Percentiles rank a stretch among this genome's conserved stretches.
Conservation (phyloP, 2,113 vertebrate genomes). For the Perca flavescens region DNA sequence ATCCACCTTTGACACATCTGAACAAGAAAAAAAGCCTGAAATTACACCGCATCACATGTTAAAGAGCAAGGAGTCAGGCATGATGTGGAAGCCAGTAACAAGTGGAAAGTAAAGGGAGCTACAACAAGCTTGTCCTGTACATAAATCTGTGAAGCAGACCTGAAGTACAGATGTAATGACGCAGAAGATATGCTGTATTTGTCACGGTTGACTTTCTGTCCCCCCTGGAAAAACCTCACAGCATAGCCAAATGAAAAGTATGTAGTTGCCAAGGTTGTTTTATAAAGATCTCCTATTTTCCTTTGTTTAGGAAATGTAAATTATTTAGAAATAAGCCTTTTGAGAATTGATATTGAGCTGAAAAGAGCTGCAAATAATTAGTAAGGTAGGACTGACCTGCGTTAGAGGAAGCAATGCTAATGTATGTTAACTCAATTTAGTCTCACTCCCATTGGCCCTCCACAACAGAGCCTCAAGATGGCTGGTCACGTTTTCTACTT, state of each 20-base stretch:
- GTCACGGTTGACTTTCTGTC: constrained; percentile 60
- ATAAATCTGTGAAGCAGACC: constrained; percentile 69
- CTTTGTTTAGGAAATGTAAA: constrained; percentile 22
- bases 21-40: constrained; percentile 30
- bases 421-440: constrained; percentile 73
- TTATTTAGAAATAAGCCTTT: constrained; percentile 29
- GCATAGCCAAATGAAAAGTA: constrained; percentile 17
- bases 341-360: constrained; percentile 40
- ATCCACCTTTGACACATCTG: constrained; percentile 12
- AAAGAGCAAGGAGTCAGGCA: constrained; percentile 39
- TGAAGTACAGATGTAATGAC: constrained; percentile 70
- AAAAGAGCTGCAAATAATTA: constrained; percentile 52
- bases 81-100: constrained; percentile 32
- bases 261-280: constrained; percentile 30
- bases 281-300: constrained; percentile 11
- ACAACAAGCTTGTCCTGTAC: constrained; percentile 43
- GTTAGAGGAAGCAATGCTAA: constrained; percentile 61
- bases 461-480: constrained; percentile 60
- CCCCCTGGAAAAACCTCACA: constrained; percentile 11
- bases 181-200: constrained; percentile 57
- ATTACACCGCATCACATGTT: constrained; percentile 54
- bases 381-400: constrained; percentile 37
- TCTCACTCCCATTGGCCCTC: constrained; percentile 44
- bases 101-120: constrained; percentile 32
- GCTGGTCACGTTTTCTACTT: constrained; percentile 63